Conservation (phyloP, 2,113 vertebrate species). For the Sciurus niger region DNA sequence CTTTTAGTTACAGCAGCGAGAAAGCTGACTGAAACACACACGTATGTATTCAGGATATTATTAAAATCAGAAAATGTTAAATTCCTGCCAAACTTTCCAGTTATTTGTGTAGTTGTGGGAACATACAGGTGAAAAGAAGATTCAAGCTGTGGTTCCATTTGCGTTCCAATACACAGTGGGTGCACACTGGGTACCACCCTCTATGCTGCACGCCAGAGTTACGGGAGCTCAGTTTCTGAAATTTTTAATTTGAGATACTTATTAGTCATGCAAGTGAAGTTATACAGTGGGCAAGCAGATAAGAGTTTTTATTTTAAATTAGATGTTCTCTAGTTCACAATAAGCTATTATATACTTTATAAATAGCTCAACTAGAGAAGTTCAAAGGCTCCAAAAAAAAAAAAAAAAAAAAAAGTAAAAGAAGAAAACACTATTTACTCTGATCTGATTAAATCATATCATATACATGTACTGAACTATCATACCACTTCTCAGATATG, state of each 20-base stretch:
- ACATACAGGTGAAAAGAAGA: not conserved
- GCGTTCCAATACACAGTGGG: too few relatives aligned
- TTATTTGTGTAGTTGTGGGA: not conserved
- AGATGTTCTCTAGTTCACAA: not conserved
- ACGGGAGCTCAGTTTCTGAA: not conserved
- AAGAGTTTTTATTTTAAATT: not conserved
- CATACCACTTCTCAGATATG: not conserved
- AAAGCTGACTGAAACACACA: too few relatives aligned
- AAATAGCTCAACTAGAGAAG: not conserved
- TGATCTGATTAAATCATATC: not conserved
- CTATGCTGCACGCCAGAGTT: not conserved
- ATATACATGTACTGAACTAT: not conserved
- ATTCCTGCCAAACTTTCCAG: not conserved
- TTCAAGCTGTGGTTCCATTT: not conserved
- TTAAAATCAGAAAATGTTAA: not conserved
- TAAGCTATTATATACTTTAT: not conserved
- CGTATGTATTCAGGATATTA: not conserved
- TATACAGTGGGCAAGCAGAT: not conserved
- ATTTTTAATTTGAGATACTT: not conserved
- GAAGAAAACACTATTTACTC: not conserved
- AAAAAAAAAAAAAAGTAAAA: not conserved
- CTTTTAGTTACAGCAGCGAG: too few relatives aligned
- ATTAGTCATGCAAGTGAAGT: not conserved
- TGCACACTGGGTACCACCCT: too few relatives aligned
- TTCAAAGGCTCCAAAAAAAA: not conserved